Base-by-base conservation (phyloP, 2,797 vertebrate species). In the Semotilus atromaculatus region DNA sequence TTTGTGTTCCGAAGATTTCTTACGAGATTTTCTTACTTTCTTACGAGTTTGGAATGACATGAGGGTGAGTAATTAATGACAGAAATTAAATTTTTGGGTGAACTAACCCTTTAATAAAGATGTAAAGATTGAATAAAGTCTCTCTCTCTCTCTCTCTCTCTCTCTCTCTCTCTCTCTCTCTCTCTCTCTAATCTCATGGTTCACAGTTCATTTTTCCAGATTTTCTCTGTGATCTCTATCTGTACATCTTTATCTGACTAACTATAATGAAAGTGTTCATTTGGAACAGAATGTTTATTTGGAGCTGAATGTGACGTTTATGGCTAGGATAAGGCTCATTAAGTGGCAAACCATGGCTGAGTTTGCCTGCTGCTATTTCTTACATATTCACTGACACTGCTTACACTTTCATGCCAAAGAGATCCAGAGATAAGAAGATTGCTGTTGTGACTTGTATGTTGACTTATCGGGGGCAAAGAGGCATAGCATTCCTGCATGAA, bases 391-490 rank as follows among this genome's bases (percentile, higher is more conserved):
- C 88, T 91, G 90, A 93, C 90, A 89, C 86, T 89, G 90, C 91
- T 90, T 89, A 90, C 86, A 91, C 91, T 92, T 90, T 93, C 91
- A 90, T 92, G 90, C 78, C 85, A 89, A 88, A 66, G 80, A 90
- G 92, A 93, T 93, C 82, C 53, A 19, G 80, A 87, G 94, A 95
- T 94, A 94, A 92, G 90, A 29, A 34, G 83, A 90, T 90, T 87
- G 90, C 89, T 95, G 93, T 93, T 91, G 90, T 90, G 91, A 94
- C 94, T 92, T 91, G 93, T 86, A 93, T 88, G 89, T 90, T 89
- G 86, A 91, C 89, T 92, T 92, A 87, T 86, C 72, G 88, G 90
- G 74, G 86, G 74, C 91, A 92, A 87, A 87, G 83, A 92, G 88
- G 81, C 88, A 89, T 84, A 90, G 89, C 89, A 91, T 93, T 90